phyloP scores from a whole-genome alignment of 2,888 invertebrate genomes.

The Phyto melanocephala region DNA sequence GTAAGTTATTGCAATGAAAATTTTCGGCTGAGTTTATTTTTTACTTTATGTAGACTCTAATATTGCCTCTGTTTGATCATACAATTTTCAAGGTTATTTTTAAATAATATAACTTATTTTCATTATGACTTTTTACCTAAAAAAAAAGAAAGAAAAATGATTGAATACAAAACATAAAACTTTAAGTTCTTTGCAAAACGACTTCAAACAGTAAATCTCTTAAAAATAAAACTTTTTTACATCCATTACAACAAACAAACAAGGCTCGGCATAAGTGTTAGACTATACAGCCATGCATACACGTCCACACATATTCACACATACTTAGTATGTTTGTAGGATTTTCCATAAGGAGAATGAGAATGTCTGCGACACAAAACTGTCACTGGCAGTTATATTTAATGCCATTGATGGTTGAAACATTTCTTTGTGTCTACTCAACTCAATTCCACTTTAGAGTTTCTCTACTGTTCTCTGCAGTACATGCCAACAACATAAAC shows the following conservation, averaged over 20 bases:
- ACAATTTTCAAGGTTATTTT: constrained; percentile 75
- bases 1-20: background rate
- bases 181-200: no score
- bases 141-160: background rate
- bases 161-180: constrained; percentile 1
- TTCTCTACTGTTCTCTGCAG: constrained; percentile 22
- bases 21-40: constrained; percentile 16
- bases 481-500: constrained; percentile 17
- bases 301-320: constrained; percentile 38
- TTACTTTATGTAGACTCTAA: background rate
- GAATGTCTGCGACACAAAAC: constrained; percentile 74
- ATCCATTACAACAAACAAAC: background rate
- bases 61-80: constrained; percentile 68
- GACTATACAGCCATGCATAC: no score
- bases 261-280: no score
- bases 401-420: constrained; percentile 76
- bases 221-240: constrained; percentile 16
- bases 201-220: no score
- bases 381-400: constrained; percentile 74
- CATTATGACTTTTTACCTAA: constrained; percentile 1
- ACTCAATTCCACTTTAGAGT: constrained; percentile 28
- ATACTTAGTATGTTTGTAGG: background rate
- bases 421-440: constrained; percentile 67
- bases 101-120: constrained; percentile 48
- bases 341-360: constrained; percentile 39